Conservation (phyloP, 2,888 invertebrate genomes). For the Acanthococcus lagerstroemiae region DNA sequence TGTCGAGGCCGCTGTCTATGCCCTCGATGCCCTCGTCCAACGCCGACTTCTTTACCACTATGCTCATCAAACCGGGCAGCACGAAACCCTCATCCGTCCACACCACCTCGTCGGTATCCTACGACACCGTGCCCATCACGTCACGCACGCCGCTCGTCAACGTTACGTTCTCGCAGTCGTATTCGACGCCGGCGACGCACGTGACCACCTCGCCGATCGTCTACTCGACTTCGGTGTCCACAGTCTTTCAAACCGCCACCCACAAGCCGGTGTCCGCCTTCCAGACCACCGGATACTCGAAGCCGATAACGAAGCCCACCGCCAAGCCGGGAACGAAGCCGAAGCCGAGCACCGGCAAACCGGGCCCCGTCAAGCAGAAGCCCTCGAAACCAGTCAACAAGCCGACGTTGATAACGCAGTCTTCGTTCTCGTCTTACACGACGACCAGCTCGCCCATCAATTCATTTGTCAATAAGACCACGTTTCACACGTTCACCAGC, state of each 20-base stretch:
- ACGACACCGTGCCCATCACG: constrained; percentile 35
- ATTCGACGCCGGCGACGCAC: constrained; percentile 32
- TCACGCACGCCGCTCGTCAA: constrained; percentile 36
- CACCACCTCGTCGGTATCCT: constrained; percentile 39
- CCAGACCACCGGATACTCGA: constrained; percentile 20
- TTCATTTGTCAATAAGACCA: constrained; percentile 28
- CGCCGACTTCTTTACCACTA: not conserved
- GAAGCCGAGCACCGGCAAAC: constrained; percentile 36
- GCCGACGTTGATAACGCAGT: constrained; percentile 39
- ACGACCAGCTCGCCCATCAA: constrained; percentile 31
- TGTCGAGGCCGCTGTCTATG: not conserved
- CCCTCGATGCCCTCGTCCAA: constrained; percentile 23
- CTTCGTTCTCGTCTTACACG: constrained; percentile 30
- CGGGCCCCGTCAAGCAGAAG: constrained; percentile 31
- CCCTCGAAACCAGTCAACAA: constrained; percentile 31
- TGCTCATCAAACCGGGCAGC: constrained; percentile 37
- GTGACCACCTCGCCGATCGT: constrained; percentile 22
- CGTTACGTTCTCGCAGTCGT: constrained; percentile 32
- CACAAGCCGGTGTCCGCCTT: constrained; percentile 20
- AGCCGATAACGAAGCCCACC: constrained; percentile 16
- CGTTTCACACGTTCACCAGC: not conserved
- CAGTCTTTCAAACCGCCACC: constrained; percentile 18
- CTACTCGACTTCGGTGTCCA: constrained; percentile 28
- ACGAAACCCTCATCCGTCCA: constrained; percentile 39
- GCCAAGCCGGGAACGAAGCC: constrained; percentile 33